Base-by-base conservation (phyloP, 1,140 invertebrate genomes). In the Whitmania pigra region DNA sequence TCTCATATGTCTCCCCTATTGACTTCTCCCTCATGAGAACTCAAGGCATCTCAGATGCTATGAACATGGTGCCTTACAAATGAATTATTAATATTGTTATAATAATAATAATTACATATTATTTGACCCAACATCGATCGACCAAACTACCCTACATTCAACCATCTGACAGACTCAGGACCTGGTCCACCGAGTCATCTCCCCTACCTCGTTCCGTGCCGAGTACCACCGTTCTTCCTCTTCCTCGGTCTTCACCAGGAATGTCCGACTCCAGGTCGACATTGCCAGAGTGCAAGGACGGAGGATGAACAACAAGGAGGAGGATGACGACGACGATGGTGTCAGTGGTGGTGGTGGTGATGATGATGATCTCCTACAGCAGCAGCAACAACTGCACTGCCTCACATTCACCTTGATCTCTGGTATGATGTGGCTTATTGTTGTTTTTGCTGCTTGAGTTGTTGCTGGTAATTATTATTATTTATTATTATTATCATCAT, bases 131-230 rank as follows among this genome's bases (percentile, higher is more conserved):
- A n/a, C n/a, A n/a, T n/a, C n/a, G n/a, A n/a, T n/a, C n/a, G n/a
- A n/a, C n/a, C 43, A 11, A 11, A 49, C 43, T 17, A 11, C 13
- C 43, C 43, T 49, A 11, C 43, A 49, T 17, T 49, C 43, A 1
- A 49, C 43, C 43, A 11, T 13, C 22, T 15, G 78, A 0, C 83
- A 97, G 93, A 97, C 97, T 86, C 90, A 94, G n/a, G 96, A 99
- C 83, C 82, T 99, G 77, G 95, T 92, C 76, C 96, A 99, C 85
- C 97, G 92, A 78, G 94, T 99, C 2, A 88, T 93, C 22, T 95
- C 92, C 75, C 93, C 95, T 43, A 94, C 95, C 86, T 95, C 93
- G 4, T 99, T 99, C 84, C 88, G 92, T 75, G 94, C 98, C 54
- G 96, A 99, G 79, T 99, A 98, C 83, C 92, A 94, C 79, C 85